Evolutionary conservation across 2,888 invertebrate genomes (phyloP), one percentile per base, ranked within the genome.

Genomic region (Himalopsyche tibetana): DNA sequence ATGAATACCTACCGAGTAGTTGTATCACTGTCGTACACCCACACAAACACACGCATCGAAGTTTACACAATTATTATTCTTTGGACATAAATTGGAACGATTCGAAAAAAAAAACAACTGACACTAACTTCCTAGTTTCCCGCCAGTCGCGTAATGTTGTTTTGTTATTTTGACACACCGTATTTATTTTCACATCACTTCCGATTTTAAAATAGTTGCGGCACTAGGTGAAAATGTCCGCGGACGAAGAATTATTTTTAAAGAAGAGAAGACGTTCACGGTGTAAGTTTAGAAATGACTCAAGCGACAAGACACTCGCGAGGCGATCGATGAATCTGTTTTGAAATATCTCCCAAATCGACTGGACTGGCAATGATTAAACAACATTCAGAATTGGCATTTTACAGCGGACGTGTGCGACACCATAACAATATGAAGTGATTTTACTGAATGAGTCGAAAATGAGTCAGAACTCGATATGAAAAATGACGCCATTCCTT

Each of bases 391-490:
- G 4, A 5, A 9, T n/a, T 17, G 1, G 45, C 6, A 40, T 51
- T 51, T 12, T 51, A 51, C 51, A 51, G 51, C 51, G 15, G 51
- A 51, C 51, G 9, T 15, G 15, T 51, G 51, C 15, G 51, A 51
- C 15, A 51, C 12, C 4, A 15, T 15, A 15, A 51, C 28, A 63
- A 63, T 63, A 19, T 63, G 63, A n/a, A 63, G 63, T 63, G 63
- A 63, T 51, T 51, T 51, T 12, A 15, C 15, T 51, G 12, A 51
- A 3, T 5, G 15, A 63, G 19, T 28, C 28, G 28, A 4, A 2
- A 63, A 63, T 63, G 63, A 63, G 63, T 63, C 63, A 63, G 63
- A 63, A 63, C 63, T n/a, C 63, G 19, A 63, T 63, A n/a, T 63
- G n/a, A 63, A 63, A 11, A 63, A 63, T 63, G 63, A 63, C 63